Evolutionary conservation across 2,888 invertebrate genomes (phyloP).

Genomic region (Andricus quercusramuli): DNA sequence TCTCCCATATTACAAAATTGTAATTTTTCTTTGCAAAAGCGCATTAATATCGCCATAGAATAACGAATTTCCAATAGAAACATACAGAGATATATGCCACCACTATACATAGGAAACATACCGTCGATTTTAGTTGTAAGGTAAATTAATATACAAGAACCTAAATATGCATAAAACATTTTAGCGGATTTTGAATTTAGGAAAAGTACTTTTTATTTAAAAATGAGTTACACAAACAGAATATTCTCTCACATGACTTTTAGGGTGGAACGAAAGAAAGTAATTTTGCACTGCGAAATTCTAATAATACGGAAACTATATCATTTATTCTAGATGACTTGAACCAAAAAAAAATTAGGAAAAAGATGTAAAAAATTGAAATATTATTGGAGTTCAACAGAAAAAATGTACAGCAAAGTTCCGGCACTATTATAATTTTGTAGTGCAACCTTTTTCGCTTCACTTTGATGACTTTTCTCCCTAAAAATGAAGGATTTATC

Average conservation of each 20-base stretch:
- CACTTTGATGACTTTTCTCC: background rate
- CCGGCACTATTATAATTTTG: no score
- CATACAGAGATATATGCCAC: slow-evolving; percentile 7
- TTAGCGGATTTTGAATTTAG: background rate
- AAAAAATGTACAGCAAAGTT: no score
- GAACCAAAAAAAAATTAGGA: no score
- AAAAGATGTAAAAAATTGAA: no score
- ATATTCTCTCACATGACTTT: background rate
- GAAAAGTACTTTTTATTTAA: background rate
- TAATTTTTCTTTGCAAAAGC: background rate
- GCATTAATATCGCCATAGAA: slow-evolving; percentile 15
- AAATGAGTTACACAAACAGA: background rate
- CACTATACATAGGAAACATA: slow-evolving; percentile 32
- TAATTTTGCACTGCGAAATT: no score
- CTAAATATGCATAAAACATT: slow-evolving; percentile 1
- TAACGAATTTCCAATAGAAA: slow-evolving; percentile 30
- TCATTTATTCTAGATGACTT: no score
- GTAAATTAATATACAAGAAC: background rate
- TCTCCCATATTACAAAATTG: background rate
- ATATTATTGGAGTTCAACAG: no score
- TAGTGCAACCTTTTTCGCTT: no score
- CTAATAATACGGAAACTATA: no score
- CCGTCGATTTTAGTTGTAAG: slow-evolving; percentile 23
- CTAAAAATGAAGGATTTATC: background rate
- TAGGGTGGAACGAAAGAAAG: no score